These are phyloP conservation scores for Lepidotrigona ventralis DNA, from an alignment of 1,140 invertebrate genomes.

Conservation along the genomic window DNA sequence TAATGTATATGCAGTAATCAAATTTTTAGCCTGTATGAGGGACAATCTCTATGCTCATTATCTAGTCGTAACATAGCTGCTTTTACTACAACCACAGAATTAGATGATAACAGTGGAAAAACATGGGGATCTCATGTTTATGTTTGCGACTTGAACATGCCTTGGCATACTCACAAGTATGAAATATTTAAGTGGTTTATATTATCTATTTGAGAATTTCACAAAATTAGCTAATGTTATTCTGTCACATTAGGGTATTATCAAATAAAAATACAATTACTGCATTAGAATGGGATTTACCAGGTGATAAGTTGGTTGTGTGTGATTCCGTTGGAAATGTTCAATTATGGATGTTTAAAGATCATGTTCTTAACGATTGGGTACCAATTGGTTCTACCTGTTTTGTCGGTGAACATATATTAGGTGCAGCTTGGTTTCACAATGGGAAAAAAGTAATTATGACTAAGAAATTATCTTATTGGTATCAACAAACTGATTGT, in stretches of 20 bases:
- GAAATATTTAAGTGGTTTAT: slow-evolving; percentile 55
- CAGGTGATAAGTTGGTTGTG: slow-evolving; percentile 88
- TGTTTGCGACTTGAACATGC: slow-evolving; percentile 92
- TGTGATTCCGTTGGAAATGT: slow-evolving; percentile 88
- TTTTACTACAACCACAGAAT: slow-evolving; percentile 87
- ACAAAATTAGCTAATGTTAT: slow-evolving; percentile 48
- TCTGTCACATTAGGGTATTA: slow-evolving; percentile 75
- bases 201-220: slow-evolving; percentile 12
- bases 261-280: slow-evolving; percentile 84
- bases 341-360: slow-evolving; percentile 88
- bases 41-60: slow-evolving; percentile 83
- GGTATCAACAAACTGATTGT: neutral
- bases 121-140: slow-evolving; percentile 90
- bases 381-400: slow-evolving; percentile 76
- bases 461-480: neutral
- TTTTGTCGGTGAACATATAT: slow-evolving; percentile 89
- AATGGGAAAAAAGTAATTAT: slow-evolving; percentile 87
- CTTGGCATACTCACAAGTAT: slow-evolving; percentile 90
- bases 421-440: slow-evolving; percentile 91
- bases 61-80: slow-evolving; percentile 90
- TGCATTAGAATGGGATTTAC: slow-evolving; percentile 91
- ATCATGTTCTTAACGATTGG: slow-evolving; percentile 93
- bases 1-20: slow-evolving; percentile 20
- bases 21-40: slow-evolving; percentile 77
- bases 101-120: slow-evolving; percentile 84